phyloP scores from a whole-genome alignment of 1,140 invertebrate species.

The Eubasilissa regina region DNA sequence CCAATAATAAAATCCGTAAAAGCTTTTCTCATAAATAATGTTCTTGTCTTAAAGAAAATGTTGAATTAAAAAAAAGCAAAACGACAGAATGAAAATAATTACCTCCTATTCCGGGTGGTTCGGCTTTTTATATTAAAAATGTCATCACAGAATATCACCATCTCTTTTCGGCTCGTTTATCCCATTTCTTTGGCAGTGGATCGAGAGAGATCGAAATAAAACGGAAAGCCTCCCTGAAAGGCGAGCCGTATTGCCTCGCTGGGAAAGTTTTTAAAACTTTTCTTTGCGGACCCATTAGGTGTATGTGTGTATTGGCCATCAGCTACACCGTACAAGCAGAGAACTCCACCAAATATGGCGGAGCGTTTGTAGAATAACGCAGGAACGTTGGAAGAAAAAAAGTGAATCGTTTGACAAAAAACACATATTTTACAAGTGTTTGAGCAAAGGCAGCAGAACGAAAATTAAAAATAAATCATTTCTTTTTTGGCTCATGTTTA shows the following conservation, averaged over 20 bases:
- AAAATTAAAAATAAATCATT: no score
- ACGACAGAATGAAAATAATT: conserved; percentile 60
- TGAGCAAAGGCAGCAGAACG: no score
- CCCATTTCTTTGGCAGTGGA: no score
- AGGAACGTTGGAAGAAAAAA: conserved; percentile 45
- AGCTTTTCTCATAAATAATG: not conserved
- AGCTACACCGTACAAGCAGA: conserved; percentile 5
- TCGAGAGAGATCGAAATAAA: conserved; percentile 39
- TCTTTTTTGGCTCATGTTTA: no score
- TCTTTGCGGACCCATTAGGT: conserved; percentile 71
- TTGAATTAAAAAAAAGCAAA: conserved; percentile 54
- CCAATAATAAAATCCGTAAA: not conserved
- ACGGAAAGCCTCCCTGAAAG: conserved; percentile 60
- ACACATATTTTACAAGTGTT: conserved; percentile 5
- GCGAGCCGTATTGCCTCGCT: conserved; percentile 73
- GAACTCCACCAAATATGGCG: no score
- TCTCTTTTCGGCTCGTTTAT: no score
- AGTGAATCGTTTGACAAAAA: conserved; percentile 56
- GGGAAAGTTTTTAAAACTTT: conserved; percentile 75
- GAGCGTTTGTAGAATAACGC: conserved; percentile 16
- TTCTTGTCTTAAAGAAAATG: conserved; percentile 43
- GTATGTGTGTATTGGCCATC: not conserved
- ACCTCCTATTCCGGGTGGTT: conserved; percentile 56
- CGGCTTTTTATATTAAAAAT: not conserved
- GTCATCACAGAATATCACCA: not conserved